Evolutionary conservation across 2,113 vertebrate genomes (phyloP).

Genomic region (Sus scrofa): DNA sequence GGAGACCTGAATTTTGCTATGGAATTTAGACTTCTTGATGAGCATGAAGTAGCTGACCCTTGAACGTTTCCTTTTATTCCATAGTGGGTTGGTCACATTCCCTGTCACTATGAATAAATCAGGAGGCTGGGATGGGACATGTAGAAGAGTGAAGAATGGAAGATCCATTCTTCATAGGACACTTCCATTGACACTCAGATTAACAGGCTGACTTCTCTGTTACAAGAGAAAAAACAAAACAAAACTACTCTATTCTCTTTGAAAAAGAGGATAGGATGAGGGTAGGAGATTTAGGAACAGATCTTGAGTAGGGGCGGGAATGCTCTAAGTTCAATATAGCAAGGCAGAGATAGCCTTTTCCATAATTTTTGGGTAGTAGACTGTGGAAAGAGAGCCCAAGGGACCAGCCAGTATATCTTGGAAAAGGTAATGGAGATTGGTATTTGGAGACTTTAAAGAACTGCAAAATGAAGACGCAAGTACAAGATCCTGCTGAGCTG

Average conservation of each 20-base stretch:
- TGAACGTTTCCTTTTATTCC: neutral
- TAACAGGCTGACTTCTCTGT: neutral
- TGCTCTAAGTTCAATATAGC: neutral
- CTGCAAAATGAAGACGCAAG: neutral
- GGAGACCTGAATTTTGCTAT: neutral
- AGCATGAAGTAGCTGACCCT: neutral
- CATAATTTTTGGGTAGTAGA: neutral
- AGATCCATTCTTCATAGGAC: neutral
- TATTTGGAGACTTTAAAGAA: slow-evolving; percentile 24
- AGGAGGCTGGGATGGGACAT: neutral
- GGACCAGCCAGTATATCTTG: neutral
- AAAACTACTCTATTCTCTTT: neutral
- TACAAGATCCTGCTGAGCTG: neutral
- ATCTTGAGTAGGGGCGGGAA: neutral
- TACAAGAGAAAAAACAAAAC: neutral
- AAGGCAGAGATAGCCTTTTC: neutral
- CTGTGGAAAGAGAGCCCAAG: neutral
- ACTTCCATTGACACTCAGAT: neutral
- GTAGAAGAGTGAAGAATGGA: neutral
- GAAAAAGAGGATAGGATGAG: neutral
- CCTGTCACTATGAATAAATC: neutral
- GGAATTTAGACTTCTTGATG: neutral
- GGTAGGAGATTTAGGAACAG: neutral
- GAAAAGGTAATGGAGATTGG: neutral
- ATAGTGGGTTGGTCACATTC: neutral